Evolutionary conservation across 2,888 invertebrate species (phyloP).

Genomic region (Drosophila neonasuta): DNA sequence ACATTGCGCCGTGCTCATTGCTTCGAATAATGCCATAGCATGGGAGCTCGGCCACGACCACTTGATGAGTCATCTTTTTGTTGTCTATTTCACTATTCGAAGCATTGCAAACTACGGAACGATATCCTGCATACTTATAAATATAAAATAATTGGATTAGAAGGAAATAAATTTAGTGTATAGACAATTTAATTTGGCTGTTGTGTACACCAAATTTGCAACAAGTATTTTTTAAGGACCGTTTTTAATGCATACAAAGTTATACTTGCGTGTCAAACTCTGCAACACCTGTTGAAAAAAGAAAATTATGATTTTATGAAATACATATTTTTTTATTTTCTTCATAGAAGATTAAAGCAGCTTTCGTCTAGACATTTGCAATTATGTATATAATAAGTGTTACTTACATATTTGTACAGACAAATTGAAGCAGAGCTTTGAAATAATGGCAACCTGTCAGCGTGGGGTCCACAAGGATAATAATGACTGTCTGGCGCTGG

Average conservation of each 20-base stretch:
- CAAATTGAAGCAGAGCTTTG: neutral
- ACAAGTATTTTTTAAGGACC: no score
- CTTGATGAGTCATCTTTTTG: conserved; percentile 5
- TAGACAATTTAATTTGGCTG: no score
- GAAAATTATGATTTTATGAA: neutral
- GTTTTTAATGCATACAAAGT: no score
- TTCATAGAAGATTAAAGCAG: no score
- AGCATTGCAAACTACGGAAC: conserved; percentile 22
- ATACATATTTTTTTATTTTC: no score
- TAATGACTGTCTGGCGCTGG: conserved; percentile 11
- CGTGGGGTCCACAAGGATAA: conserved; percentile 11
- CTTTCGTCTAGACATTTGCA: no score
- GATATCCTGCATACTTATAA: neutral
- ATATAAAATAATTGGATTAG: neutral
- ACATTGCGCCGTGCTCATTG: conserved; percentile 14
- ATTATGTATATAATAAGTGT: neutral
- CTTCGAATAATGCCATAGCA: conserved; percentile 27
- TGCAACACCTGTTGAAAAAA: neutral
- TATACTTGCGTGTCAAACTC: no score
- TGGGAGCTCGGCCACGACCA: conserved; percentile 22
- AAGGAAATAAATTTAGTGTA: neutral
- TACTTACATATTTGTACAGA: neutral
- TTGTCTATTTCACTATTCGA: conserved; percentile 20
- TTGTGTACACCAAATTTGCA: no score
- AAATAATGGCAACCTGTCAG: conserved; percentile 4